phyloP scores from a whole-genome alignment of 2,113 vertebrate species.

The Rallus limicola region DNA sequence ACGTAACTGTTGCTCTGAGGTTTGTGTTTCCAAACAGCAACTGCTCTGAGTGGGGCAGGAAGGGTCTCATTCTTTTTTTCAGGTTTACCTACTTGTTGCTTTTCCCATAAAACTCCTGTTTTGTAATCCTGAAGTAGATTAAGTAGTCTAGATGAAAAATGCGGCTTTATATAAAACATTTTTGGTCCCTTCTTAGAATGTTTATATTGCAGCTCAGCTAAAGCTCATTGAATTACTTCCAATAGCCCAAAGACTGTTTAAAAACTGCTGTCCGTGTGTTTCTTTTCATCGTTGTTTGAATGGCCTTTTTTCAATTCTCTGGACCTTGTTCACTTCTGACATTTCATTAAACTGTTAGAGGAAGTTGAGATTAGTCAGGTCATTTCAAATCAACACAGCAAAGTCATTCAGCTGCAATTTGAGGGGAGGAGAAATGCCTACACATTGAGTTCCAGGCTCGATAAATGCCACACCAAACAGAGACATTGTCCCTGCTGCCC shows the following conservation, averaged over 20 bases:
- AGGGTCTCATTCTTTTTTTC: neutral
- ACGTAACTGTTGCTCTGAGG: neutral
- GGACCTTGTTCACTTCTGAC: constrained; percentile 53
- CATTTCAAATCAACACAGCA: constrained; percentile 53
- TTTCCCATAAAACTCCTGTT: neutral
- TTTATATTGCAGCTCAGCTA: constrained; percentile 44
- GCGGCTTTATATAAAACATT: neutral
- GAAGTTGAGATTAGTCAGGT: constrained; percentile 66
- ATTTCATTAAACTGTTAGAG: constrained; percentile 66
- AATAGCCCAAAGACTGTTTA: constrained; percentile 31
- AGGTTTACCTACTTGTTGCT: neutral
- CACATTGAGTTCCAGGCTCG: neutral
- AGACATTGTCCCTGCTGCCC: neutral
- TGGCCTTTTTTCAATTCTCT: constrained; percentile 39
- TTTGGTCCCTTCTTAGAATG: neutral
- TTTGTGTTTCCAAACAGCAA: neutral
- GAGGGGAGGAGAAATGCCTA: constrained; percentile 11
- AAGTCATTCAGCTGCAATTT: constrained; percentile 49
- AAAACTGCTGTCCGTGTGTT: constrained; percentile 66
- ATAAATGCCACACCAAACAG: constrained; percentile 15
- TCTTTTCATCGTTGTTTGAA: constrained; percentile 67
- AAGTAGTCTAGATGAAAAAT: neutral
- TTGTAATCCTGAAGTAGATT: neutral
- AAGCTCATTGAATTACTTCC: constrained; percentile 57
- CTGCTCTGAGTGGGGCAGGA: neutral